Evolutionary conservation across 1,140 invertebrate species (phyloP).

Genomic region (Papilio dardanus): DNA sequence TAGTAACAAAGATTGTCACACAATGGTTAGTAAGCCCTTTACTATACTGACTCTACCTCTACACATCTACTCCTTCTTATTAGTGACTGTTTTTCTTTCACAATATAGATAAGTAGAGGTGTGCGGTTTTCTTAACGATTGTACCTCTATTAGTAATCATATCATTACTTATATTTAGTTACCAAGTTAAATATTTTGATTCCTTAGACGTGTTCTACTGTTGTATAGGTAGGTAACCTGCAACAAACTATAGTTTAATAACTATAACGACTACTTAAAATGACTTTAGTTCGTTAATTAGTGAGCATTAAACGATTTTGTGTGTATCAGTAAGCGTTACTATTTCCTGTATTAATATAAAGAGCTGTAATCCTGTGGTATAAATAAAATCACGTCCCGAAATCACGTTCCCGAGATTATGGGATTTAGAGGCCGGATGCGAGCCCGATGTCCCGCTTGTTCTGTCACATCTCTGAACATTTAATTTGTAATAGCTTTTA

Average conservation of each 20-base stretch:
- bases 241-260: too few relatives aligned
- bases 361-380: constrained; percentile 27
- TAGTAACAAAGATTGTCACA: neutral
- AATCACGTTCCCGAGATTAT: constrained; percentile 37
- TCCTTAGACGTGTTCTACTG: too few relatives aligned
- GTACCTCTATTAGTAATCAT: too few relatives aligned
- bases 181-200: too few relatives aligned
- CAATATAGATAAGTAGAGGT: too few relatives aligned
- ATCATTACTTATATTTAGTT: too few relatives aligned
- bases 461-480: constrained; percentile 24
- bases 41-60: neutral
- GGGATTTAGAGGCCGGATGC: constrained; percentile 28
- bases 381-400: constrained; percentile 37
- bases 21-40: neutral
- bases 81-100: neutral
- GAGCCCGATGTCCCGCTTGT: constrained; percentile 11
- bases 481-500: constrained; percentile 37
- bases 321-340: neutral
- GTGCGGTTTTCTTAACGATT: too few relatives aligned
- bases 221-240: too few relatives aligned
- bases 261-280: too few relatives aligned
- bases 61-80: neutral
- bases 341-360: constrained; percentile 3
- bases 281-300: too few relatives aligned
- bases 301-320: neutral